A percentile compares a stretch with the other conserved stretches of the same genome.
These are phyloP conservation scores for Apistogramma diplotaenia DNA, from an alignment of 2,113 vertebrate genomes.

Conservation along the genomic window DNA sequence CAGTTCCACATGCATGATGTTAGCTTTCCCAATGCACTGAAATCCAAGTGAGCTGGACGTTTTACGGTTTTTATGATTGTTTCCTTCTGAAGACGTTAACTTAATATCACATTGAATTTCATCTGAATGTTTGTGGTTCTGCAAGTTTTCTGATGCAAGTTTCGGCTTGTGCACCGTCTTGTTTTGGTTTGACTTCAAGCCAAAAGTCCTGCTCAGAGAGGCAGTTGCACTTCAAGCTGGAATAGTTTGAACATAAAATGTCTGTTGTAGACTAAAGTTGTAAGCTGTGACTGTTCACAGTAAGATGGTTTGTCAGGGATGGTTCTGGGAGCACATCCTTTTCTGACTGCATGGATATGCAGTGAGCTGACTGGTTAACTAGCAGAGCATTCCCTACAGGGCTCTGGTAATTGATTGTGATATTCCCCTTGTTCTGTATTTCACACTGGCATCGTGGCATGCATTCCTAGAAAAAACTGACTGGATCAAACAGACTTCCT, in stretches of 20 bases:
- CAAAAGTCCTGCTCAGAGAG: neutral
- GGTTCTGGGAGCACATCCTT: neutral
- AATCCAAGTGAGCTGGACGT: neutral
- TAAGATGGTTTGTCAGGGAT: neutral
- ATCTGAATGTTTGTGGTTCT: neutral
- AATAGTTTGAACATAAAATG: neutral
- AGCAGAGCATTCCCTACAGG: conserved; percentile 38
- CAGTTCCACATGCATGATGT: neutral
- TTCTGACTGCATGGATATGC: neutral
- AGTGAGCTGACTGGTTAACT: neutral
- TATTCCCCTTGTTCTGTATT: conserved; percentile 58
- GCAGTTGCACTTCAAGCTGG: neutral
- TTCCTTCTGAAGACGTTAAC: neutral
- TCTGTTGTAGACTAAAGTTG: neutral
- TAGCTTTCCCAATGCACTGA: neutral
- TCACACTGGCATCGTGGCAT: conserved; percentile 58
- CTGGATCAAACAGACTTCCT: conserved; percentile 45
- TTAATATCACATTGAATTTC: neutral
- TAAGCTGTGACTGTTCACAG: neutral
- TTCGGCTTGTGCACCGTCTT: conserved; percentile 14
- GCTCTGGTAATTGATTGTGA: conserved; percentile 62
- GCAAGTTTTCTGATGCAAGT: conserved; percentile 18
- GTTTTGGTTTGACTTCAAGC: conserved; percentile 24
- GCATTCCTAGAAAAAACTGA: conserved; percentile 52
- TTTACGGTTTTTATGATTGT: neutral